Evolutionary conservation across 2,888 invertebrate species (phyloP).

Genomic region (Antheraea assamensis): DNA sequence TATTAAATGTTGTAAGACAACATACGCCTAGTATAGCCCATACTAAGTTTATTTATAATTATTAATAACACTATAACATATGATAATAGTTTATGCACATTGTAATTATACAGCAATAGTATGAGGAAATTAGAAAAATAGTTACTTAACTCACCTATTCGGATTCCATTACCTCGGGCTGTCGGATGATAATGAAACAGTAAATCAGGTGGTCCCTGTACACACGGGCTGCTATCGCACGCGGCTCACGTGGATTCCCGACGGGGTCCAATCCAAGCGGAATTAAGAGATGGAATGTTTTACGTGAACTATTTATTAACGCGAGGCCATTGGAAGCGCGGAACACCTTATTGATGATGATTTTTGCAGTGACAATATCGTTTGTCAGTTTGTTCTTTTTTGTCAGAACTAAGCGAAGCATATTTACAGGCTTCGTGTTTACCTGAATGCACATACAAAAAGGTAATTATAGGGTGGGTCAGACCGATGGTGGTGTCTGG

Average conservation of each 20-base stretch:
- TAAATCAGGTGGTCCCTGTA: constrained; percentile 13
- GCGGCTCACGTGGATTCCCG: constrained; percentile 10
- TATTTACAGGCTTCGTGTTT: too few species aligned
- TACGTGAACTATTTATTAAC: constrained; percentile 17
- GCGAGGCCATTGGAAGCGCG: background rate
- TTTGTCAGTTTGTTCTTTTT: too few species aligned
- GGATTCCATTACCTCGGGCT: constrained; percentile 10
- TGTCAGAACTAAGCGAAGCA: too few species aligned
- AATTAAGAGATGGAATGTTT: constrained; percentile 17
- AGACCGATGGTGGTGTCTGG: too few species aligned
- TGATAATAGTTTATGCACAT: background rate
- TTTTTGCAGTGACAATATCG: background rate
- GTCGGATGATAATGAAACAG: constrained; percentile 11
- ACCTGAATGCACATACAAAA: too few species aligned
- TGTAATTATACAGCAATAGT: background rate
- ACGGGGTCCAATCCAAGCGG: constrained; percentile 6
- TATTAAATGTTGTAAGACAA: background rate
- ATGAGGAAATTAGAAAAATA: background rate
- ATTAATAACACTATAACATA: too few species aligned
- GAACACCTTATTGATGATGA: background rate
- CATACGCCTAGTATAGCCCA: too few species aligned
- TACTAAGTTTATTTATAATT: too few species aligned
- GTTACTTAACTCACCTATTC: constrained; percentile 6
- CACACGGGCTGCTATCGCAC: background rate
- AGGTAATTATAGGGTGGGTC: too few species aligned